phyloP scores from a whole-genome alignment of 2,888 invertebrate genomes.

The Seladonia tumulorum region DNA sequence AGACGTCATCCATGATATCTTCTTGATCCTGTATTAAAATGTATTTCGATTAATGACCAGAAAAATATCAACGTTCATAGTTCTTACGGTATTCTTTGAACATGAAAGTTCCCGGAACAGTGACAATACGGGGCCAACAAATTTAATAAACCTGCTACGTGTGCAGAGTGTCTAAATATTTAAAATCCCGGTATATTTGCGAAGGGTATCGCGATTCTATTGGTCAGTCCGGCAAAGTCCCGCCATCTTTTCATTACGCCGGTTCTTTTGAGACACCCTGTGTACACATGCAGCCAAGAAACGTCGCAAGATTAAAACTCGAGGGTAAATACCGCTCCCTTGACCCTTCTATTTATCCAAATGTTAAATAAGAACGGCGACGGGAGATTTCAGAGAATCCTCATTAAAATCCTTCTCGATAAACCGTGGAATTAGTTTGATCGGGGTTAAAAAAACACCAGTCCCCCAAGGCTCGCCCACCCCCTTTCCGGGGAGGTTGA shows the following conservation, averaged over 20 bases:
- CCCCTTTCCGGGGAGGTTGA: not conserved
- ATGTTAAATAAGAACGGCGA: not conserved
- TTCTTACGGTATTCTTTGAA: no score
- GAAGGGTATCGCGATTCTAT: not conserved
- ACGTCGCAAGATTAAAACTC: not conserved
- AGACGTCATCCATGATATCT: no score
- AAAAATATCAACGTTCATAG: no score
- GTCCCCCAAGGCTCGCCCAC: not conserved
- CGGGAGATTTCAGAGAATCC: not conserved
- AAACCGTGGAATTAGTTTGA: not conserved
- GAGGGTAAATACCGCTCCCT: not conserved
- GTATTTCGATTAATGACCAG: no score
- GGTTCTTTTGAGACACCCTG: not conserved
- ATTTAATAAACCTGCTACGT: not conserved
- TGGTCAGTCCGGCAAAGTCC: not conserved
- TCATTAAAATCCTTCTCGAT: constrained; percentile 9
- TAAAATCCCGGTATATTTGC: not conserved
- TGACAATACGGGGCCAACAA: not conserved
- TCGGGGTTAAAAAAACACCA: not conserved
- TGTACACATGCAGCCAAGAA: not conserved
- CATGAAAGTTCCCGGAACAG: not conserved
- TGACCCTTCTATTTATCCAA: not conserved
- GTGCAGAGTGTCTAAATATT: not conserved
- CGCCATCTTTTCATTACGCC: not conserved
- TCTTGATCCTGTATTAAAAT: no score